Evolutionary conservation across 2,113 vertebrate genomes (phyloP).

Genomic region (Narcine bancroftii): DNA sequence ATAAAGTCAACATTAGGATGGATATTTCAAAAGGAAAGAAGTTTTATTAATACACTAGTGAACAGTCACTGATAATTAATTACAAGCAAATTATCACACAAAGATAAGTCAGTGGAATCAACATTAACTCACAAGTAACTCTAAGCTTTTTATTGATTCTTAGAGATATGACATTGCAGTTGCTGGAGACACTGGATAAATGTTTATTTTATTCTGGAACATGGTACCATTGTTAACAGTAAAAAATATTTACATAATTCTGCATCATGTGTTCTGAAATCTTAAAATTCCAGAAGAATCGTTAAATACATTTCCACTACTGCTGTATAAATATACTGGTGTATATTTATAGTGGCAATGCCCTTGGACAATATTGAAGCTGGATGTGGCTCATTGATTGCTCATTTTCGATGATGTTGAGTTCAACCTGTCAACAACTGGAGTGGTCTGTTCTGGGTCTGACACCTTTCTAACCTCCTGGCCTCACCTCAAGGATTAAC

Average conservation of each 20-base stretch:
- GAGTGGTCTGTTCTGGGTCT: not conserved
- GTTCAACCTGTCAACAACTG: not conserved
- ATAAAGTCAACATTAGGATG: too few species aligned
- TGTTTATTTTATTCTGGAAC: not conserved
- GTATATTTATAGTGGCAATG: not conserved
- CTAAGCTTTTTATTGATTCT: too few species aligned
- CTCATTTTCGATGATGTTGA: not conserved
- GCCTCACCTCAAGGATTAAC: not conserved
- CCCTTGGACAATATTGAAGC: not conserved
- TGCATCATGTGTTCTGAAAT: not conserved
- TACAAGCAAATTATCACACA: too few species aligned
- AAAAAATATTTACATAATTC: not conserved
- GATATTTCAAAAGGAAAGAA: too few species aligned
- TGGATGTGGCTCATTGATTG: not conserved
- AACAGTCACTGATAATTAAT: too few species aligned
- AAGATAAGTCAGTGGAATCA: too few species aligned
- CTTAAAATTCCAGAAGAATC: too few species aligned
- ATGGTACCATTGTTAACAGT: not conserved
- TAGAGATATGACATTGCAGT: too few species aligned
- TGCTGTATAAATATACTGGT: not conserved
- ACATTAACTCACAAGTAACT: too few species aligned
- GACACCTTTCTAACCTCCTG: not conserved
- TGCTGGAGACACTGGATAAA: too few species aligned
- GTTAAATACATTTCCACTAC: constrained; percentile 17
- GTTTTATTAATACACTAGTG: too few species aligned